These are phyloP conservation scores for Pedionomus torquatus DNA, from an alignment of 2,113 vertebrate species.

Conservation along the genomic window DNA sequence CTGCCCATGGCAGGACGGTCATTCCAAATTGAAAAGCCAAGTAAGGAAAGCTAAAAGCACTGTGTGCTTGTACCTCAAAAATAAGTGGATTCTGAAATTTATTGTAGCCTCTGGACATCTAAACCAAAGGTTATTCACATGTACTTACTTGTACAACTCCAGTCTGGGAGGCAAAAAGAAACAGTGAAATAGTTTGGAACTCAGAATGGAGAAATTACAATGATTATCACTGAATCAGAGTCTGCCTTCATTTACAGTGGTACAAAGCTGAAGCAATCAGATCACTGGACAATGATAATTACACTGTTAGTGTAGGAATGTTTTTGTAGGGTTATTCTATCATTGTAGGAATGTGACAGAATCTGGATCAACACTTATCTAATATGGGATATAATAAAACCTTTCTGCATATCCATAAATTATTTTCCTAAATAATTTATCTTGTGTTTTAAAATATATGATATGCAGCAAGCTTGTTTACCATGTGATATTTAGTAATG, in stretches of 20 bases:
- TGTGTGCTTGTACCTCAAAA: not conserved
- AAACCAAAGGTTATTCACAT: not conserved
- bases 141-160: constrained; percentile 1
- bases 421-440: not conserved
- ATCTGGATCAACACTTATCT: not conserved
- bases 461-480: not conserved
- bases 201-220: not conserved
- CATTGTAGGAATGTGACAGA: not conserved
- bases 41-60: not conserved
- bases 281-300: constrained; percentile 14
- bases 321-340: not conserved
- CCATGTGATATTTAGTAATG: not conserved
- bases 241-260: not conserved
- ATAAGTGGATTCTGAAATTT: not conserved
- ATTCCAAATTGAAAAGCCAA: not conserved
- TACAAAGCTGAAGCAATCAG: not conserved
- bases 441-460: not conserved
- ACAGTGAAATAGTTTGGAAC: not conserved
- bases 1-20: not conserved
- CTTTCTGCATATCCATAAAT: not conserved
- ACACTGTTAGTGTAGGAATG: not conserved
- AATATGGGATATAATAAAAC: not conserved
- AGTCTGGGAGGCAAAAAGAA: not conserved
- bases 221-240: not conserved
- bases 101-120: constrained; percentile 10